Conservation (phyloP, 2,888 invertebrate species). For the Apodemia hepburni region DNA sequence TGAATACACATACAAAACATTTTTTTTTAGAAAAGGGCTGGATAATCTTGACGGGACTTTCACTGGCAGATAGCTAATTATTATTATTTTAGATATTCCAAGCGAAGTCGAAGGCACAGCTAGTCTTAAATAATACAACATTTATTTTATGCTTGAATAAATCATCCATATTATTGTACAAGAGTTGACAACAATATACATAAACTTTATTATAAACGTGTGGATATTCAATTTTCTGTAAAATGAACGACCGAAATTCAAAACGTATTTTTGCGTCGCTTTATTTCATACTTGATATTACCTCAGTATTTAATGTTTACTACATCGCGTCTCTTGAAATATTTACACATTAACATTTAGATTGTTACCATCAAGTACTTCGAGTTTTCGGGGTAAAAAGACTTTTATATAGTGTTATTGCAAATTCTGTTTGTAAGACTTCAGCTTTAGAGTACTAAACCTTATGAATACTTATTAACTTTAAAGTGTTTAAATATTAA, state of each 20-base stretch:
- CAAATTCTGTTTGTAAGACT: constrained; percentile 25
- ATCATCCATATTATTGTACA: no score
- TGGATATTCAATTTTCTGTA: background rate
- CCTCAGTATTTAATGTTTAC: constrained; percentile 39
- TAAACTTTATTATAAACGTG: no score
- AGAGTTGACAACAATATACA: no score
- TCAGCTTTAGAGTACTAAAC: constrained; percentile 17
- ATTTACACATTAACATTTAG: constrained; percentile 35
- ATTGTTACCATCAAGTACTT: constrained; percentile 33
- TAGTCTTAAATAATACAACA: no score
- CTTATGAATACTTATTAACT: constrained; percentile 10
- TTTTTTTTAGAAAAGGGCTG: no score
- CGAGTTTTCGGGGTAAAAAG: constrained; percentile 29
- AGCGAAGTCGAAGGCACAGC: no score
- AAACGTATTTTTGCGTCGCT: background rate
- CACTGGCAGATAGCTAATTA: no score
- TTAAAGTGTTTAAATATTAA: background rate
- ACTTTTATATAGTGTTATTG: constrained; percentile 24
- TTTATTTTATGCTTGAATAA: no score
- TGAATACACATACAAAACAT: no score
- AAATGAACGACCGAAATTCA: constrained; percentile 6
- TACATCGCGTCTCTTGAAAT: constrained; percentile 35
- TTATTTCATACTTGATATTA: constrained; percentile 24
- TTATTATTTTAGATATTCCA: no score
- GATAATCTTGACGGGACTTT: no score